These are phyloP conservation scores for Camponotus pennsylvanicus DNA, from an alignment of 1,140 invertebrate species.

Conservation along the genomic window DNA sequence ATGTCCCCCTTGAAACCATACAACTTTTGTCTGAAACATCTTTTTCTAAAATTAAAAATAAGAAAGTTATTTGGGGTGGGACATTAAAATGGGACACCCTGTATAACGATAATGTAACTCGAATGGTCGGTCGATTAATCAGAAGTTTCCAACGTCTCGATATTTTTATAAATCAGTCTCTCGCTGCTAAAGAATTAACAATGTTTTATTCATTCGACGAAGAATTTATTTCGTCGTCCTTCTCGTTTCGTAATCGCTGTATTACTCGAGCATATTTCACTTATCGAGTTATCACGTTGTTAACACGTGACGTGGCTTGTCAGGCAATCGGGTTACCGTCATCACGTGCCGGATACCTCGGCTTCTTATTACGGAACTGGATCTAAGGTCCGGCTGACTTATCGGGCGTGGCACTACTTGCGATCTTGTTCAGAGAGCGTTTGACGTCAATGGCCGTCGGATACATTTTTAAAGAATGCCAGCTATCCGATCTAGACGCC, in stretches of 20 bases:
- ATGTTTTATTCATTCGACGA: not conserved
- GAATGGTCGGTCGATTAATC: constrained; percentile 1
- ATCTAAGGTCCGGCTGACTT: constrained; percentile 59
- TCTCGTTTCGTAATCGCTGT: not conserved
- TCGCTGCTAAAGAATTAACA: not conserved
- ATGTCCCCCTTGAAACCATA: no score
- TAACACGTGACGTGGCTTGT: constrained; percentile 1
- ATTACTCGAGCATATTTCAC: not conserved
- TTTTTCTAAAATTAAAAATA: no score
- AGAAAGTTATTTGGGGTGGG: no score
- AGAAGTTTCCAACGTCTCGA: not conserved
- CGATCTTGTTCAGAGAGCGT: constrained; percentile 51
- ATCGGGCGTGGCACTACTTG: constrained; percentile 55
- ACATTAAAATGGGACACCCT: no score
- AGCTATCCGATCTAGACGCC: constrained; percentile 63
- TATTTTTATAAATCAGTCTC: not conserved
- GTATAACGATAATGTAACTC: not conserved
- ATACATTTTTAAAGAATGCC: constrained; percentile 64
- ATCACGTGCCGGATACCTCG: constrained; percentile 62
- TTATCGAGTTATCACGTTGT: constrained; percentile 7
- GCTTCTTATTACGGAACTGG: constrained; percentile 20
- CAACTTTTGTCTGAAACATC: no score
- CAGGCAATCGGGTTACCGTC: constrained; percentile 50
- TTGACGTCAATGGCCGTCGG: constrained; percentile 67
- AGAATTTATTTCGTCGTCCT: not conserved